Base-by-base conservation (phyloP, 2,888 invertebrate species). In the Mechanitis messenoides region DNA sequence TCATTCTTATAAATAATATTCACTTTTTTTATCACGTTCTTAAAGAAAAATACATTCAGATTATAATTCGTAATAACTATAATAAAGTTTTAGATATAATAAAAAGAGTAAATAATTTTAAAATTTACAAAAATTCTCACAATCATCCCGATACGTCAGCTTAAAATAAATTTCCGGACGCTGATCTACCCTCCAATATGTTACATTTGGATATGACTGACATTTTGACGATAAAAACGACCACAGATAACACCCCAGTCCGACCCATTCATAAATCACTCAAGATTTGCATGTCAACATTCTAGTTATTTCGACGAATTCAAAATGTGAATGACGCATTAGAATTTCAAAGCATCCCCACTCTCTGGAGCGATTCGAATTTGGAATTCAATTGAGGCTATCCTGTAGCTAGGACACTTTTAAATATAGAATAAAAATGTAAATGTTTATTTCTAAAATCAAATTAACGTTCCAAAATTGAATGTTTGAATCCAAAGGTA, bases 251-350 rank as follows among this genome's bases (percentile, higher is more conserved):
- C 72, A 70, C 69, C 58, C 47, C 67, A 56, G 68, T 57, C 67
- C 70, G 60, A 68, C 66, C 71, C 70, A 74, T 76, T 66, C 71
- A 76, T 78, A 78, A 75, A 78, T 78, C 75, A 77, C 72, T 66
- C 62, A 63, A 66, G 69, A 69, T 71, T 72, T 71, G 64, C 71
- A 70, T 68, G 68, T 71, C 72, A 69, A 70, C 65, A 66, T 69
- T 65, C 58, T 59, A 62, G 66, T 64, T 65, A 65, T 61, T 66
- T 53, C 62, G 56, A 63, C 53, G 66, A 63, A 65, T 60, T 59
- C 58, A 60, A 64, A 66, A 64, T 63, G 60, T 56, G 61, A 59
- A 61, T 67, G 53, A 55, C 58, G 57, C 59, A 70, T 70, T 70
- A 69, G 68, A 69, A 70, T 71, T 71, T 70, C 70, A 69, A 66